phyloP scores from a whole-genome alignment of 92 coral and sea anemone genomes.

The Phenganax subtilis region DNA sequence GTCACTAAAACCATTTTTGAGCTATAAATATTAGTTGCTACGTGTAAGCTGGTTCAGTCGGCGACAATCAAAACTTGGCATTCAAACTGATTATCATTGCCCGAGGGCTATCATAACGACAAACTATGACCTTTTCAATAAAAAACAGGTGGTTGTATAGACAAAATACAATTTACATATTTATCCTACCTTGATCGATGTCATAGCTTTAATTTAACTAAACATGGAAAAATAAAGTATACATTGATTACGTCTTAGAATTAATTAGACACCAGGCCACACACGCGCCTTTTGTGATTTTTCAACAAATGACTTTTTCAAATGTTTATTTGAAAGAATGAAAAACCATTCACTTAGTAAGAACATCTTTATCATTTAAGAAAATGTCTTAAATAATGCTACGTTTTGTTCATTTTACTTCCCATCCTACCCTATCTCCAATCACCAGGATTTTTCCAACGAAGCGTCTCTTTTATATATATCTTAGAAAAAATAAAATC shows the following conservation, averaged over 20 bases:
- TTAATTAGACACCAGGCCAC: not conserved
- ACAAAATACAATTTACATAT: not conserved
- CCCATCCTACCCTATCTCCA: no score
- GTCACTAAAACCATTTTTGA: no score
- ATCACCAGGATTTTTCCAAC: no score
- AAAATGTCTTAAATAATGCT: no score
- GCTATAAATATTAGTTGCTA: no score
- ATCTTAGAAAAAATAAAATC: no score
- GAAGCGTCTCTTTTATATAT: no score
- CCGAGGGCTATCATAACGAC: not conserved
- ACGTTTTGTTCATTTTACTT: no score
- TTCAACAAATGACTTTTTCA: not conserved
- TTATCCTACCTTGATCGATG: not conserved
- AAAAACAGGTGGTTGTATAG: not conserved
- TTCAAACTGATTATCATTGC: no score
- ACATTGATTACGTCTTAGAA: constrained; percentile 1
- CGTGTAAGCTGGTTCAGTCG: no score
- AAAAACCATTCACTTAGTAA: not conserved
- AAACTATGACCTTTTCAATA: not conserved
- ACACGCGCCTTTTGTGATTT: not conserved
- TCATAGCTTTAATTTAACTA: not conserved
- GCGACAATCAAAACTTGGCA: no score
- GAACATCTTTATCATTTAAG: no score
- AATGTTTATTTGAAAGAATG: not conserved
- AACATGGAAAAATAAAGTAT: not conserved